A percentile compares a stretch with the other conserved stretches of the same genome.
Evolutionary conservation across 2,113 vertebrate genomes (phyloP).

Genomic region (Chaenogobius annularis): DNA sequence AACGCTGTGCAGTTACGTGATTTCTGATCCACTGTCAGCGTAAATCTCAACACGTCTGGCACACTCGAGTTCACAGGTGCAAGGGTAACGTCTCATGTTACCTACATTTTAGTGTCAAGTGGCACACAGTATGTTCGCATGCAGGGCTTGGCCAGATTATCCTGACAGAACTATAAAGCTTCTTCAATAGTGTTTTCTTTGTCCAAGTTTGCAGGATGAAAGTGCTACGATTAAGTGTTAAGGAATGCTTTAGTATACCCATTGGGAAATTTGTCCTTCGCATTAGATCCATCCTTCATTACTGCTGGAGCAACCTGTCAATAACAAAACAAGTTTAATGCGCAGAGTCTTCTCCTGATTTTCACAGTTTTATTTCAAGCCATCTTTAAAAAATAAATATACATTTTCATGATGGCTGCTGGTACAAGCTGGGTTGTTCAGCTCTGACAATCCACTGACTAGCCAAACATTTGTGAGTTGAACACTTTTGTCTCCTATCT

Average conservation of each 20-base stretch:
- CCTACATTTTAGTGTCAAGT: slow-evolving; percentile 13
- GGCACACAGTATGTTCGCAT: background rate
- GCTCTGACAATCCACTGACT: too few species aligned
- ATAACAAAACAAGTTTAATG: too few species aligned
- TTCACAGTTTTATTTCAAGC: too few species aligned
- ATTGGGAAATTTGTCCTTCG: background rate
- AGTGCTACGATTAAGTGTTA: background rate
- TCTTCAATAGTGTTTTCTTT: background rate
- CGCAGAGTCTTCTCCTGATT: too few species aligned
- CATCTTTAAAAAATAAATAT: too few species aligned
- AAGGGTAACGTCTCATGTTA: slow-evolving; percentile 27
- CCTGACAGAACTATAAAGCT: background rate
- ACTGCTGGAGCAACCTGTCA: background rate
- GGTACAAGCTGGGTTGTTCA: too few species aligned
- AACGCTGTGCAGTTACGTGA: slow-evolving; percentile 8
- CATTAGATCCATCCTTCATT: background rate
- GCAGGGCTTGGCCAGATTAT: background rate
- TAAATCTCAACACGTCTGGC: slow-evolving; percentile 38
- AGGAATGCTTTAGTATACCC: background rate
- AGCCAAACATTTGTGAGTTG: too few species aligned
- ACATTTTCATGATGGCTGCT: too few species aligned
- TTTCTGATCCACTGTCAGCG: slow-evolving; percentile 25
- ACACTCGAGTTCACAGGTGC: slow-evolving; percentile 42
- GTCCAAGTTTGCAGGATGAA: background rate
- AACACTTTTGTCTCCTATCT: too few species aligned